Evolutionary conservation across 2,888 invertebrate genomes (phyloP), one percentile per base, ranked within the genome.

Genomic region (Tetranychus piercei): DNA sequence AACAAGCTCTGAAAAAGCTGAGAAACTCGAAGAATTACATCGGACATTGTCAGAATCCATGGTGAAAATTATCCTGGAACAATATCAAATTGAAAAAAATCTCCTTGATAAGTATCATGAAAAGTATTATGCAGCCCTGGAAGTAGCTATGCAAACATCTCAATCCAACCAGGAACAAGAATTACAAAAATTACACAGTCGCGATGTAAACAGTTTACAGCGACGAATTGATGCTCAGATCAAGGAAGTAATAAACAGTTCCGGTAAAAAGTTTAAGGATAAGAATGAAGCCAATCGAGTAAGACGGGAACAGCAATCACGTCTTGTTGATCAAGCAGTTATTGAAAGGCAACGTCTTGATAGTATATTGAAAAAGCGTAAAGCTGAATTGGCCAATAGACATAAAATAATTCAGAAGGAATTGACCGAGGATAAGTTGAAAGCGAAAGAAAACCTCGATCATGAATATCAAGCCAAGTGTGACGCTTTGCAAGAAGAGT

Each of bases 271-370:
- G 76, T 92, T 93, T 82, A 87, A 90, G 79, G 94, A 95, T 82
- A 90, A 93, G 80, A 93, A 84, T 78, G 95, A 95, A 82, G 86
- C 94, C 79, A 88, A 89, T 71, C 79, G 91, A 81, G 89, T 90
- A 82, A 92, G 92, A 82, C 84, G 93, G 81, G 89, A 94, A 85
- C 91, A 93, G 4, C 87, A 87, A 72, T 87, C 86, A 77, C 86
- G 88, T 80, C 88, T 93, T 8, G 93, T 95, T 78, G 90, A 90
- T 80, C 88, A 90, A 77, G 94, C 93, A 69, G 94, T 94, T 73
- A 88, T 89, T 77, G 94, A 94, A 83, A 87, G 94, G 76, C 89
- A 90, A 78, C 87, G 90, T 75, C 85, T 92, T 80, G 89, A 88
- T 79, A 87, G 89, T 81, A 85, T 88, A 77, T 91, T 88, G 81